Base-by-base conservation (phyloP, 2,888 invertebrate genomes). In the Kuschelorhynchus macadamiae region DNA sequence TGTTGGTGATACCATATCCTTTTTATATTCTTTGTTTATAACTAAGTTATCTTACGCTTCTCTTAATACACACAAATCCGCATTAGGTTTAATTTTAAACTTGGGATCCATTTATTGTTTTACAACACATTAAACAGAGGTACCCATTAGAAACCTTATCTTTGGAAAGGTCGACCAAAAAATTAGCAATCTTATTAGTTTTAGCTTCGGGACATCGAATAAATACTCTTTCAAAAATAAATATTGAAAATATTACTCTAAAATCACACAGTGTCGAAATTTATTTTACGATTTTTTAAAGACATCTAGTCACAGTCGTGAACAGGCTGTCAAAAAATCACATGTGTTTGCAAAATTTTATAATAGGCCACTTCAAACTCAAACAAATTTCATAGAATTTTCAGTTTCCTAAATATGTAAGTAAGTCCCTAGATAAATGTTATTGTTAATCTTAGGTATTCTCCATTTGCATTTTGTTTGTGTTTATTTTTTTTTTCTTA, bases 181-280 rank as follows among this genome's bases (percentile, higher is more conserved):
- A 55, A 18, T 55, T 55, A 16, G 50, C 12, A 7, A 36, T 16
- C 2, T 53, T 53, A 12, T 33, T 36, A 39, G 53, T 53, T 20
- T 21, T 53, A 18, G 53, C 53, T 36, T 53, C 53, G 7, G 53
- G 53, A 11, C 55, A 55, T 8, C 44, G 55, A 18, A 55, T 36
- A 39, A 41, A 55, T 36, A 55, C 39, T 9, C 5, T 39, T 17
- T 55, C 55, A 18, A 14, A 55, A 55, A 39, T 55, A n/a, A 39
- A 55, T 25, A 8, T 55, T 8, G 18, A 9, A 21, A 55, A 55
- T 55, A 55, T 55, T 55, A 41, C n/a, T 17, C n/a, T 39, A 21
- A 41, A 39, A 18, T 9, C 3, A 55, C 21, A 55, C 16, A n/a
- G 16, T 14, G 42, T 55, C n/a, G 55, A 41, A 39, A 55, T 53